These are phyloP conservation scores for Ibidorhyncha struthersii DNA, from an alignment of 2,113 vertebrate species.

Conservation along the genomic window DNA sequence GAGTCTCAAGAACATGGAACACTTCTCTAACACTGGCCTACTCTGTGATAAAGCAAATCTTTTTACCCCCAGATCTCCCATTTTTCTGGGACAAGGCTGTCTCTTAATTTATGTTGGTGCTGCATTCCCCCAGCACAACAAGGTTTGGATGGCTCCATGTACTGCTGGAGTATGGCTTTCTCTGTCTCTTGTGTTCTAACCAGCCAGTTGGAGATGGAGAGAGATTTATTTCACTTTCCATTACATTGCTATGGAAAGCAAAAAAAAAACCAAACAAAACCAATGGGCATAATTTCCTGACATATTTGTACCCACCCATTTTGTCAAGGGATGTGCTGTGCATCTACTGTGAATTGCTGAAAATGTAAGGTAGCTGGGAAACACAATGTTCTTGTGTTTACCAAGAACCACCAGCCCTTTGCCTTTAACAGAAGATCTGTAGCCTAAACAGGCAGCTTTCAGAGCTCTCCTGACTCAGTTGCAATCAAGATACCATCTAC, in stretches of 20 bases:
- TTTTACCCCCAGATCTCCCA: background rate
- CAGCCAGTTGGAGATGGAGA: background rate
- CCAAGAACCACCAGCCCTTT: background rate
- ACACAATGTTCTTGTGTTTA: background rate
- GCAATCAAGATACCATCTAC: slow-evolving; percentile 70
- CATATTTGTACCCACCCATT: background rate
- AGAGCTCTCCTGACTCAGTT: slow-evolving; percentile 57
- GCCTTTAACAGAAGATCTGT: slow-evolving; percentile 46
- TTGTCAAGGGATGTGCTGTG: background rate
- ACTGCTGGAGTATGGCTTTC: background rate
- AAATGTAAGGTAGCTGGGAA: slow-evolving; percentile 17
- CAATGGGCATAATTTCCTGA: background rate
- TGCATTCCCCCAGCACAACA: background rate
- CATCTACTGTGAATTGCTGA: background rate
- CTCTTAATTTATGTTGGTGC: background rate
- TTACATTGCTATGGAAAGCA: background rate
- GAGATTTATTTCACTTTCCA: background rate
- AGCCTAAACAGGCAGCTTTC: slow-evolving; percentile 52
- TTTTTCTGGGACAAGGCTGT: background rate
- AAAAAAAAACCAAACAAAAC: background rate
- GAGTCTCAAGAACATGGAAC: background rate
- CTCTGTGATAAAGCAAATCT: background rate
- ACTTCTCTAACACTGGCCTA: background rate
- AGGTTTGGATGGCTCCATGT: background rate
- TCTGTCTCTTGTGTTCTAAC: background rate